These are phyloP conservation scores for Venusia cambrica DNA, from an alignment of 2,888 invertebrate species.

Conservation along the genomic window DNA sequence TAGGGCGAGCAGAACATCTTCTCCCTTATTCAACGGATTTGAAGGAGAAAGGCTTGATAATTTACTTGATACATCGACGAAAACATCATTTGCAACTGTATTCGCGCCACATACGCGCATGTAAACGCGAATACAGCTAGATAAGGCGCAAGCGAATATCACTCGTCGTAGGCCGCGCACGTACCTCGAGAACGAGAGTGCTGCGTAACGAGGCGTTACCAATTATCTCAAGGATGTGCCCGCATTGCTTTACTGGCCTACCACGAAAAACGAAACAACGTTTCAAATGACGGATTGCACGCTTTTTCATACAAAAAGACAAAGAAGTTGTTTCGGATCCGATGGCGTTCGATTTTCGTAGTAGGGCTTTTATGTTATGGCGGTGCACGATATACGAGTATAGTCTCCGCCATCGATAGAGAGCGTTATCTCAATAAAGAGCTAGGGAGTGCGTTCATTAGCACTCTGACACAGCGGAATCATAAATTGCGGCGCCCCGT, in stretches of 20 bases:
- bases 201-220: slow-evolving; percentile 17
- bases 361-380: no score
- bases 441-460: slow-evolving; percentile 79
- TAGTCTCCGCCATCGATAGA: slow-evolving; percentile 58
- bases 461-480: slow-evolving; percentile 77
- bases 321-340: no score
- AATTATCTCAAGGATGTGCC: slow-evolving; percentile 15
- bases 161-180: slow-evolving; percentile 21
- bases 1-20: no score
- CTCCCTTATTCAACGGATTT: no score
- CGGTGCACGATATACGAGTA: no score
- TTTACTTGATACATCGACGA: slow-evolving; percentile 1
- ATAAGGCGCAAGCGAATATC: slow-evolving; percentile 33
- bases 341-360: no score
- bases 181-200: slow-evolving; percentile 18
- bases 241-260: slow-evolving; percentile 12
- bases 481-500: slow-evolving; percentile 78
- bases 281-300: no score
- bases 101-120: slow-evolving; percentile 3
- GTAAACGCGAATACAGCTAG: slow-evolving; percentile 1
- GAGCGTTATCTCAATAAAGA: slow-evolving; percentile 79
- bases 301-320: no score
- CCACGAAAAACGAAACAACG: no score
- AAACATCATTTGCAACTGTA: background rate
- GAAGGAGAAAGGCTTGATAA: no score